Evolutionary conservation across 53 echinoderm and acorn worm species (phyloP), one percentile per base, ranked within the genome.

Genomic region (Pentamera pediparva): DNA sequence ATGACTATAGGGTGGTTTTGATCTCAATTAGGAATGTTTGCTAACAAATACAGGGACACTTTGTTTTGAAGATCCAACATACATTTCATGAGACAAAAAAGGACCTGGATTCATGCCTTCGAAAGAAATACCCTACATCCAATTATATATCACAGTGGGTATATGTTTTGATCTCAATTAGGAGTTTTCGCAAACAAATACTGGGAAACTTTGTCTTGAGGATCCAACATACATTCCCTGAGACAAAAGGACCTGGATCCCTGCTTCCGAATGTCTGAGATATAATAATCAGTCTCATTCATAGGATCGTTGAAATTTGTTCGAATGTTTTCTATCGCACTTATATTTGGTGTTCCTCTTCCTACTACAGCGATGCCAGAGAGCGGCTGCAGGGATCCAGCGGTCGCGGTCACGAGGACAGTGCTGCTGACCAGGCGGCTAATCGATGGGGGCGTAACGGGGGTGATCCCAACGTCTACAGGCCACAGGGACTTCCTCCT

Each of bases 331-430:
- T 31, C 5, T 13, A 33, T 61, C 4, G 31, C 0, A 61, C 32
- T 0, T 3, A 61, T 61, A 61, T 61, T 61, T 61, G 61, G 61
- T 61, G 61, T 61, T 61, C 35, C 32, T 32, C 32, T 61, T 32
- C 61, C 61, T 37, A 30, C 20, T 65, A 19, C 69, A 79, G 79
- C 70, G 5, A 79, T 65, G 79, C 56, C 31, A 69, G 79, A 10
- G 79, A 79, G 57, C n/a, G 29, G 4, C 70, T 39, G 57, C 79
- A 79, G 37, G 30, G 29, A 20, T 10, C 30, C 22, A 79, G 79
- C 24, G 79, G 79, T 22, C 79, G 79, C 32, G 79, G 79, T 26
- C 24, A 50, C 3, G 70, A 79, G 70, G 79, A 79, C 27, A 79
- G 55, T 19, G 8, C 11, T n/a, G 79, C 78, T 26, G 78, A 78